Base-by-base conservation (phyloP, 2,113 vertebrate genomes). In the Theropithecus gelada region DNA sequence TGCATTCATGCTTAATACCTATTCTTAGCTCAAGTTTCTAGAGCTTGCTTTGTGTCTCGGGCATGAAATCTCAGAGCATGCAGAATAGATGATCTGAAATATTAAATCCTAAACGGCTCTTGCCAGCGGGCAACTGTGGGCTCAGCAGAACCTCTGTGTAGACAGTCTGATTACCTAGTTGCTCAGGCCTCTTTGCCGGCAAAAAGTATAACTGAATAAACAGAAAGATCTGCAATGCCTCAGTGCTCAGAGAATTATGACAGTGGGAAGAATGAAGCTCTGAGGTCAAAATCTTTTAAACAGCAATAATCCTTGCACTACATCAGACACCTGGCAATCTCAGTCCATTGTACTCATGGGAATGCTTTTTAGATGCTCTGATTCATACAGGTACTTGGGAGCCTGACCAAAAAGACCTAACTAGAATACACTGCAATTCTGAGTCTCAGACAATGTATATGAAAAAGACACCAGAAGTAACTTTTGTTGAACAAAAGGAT, bases 401-500 rank as follows among this genome's bases (percentile, higher is more conserved):
- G 32, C 45, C 73, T 16, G n/a, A 64, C 38, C 73, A 81, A 38
- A 66, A 68, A 93, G 55, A 76, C 40, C 23, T 57, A 96, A 84
- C 25, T 6, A 72, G 78, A 94, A 66, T 22, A n/a, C 20, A 30
- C 8, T 6, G 45, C 45, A 80, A 30, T 78, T 27, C 43, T 66
- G 78, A 84, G 38, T 48, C 22, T 90, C 73, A 2, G 17, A 92
- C 57, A 61, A 55, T 1, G 0, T 64, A 45, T 4, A 32, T 16
- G 59, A 83, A 93, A 90, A 93, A 64, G 93, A 90, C 27, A 70
- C 8, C 16, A 80, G 61, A 82, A 61, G 11, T 16, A 66, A 55
- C 32, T 92, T 89, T 86, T n/a, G 14, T 59, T 48, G 32, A 91
- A 93, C 35, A 64, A 94, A 80, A 88, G 40, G 38, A 83, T 91